Evolutionary conservation across 1,140 invertebrate genomes (phyloP).

Genomic region (Stegodyphus mimosarum): DNA sequence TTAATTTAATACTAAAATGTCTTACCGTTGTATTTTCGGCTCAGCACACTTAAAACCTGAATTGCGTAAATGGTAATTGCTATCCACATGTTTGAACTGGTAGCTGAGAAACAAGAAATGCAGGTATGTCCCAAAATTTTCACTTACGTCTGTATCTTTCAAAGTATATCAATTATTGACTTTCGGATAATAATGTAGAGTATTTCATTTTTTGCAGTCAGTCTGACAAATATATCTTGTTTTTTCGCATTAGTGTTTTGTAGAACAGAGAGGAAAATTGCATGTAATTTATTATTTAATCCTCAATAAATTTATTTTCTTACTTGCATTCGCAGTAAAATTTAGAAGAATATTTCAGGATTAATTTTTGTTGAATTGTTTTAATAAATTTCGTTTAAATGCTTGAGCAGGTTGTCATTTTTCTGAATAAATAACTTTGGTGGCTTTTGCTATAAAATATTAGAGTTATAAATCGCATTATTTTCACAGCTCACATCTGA

Average conservation of each 20-base stretch:
- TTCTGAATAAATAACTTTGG: no score
- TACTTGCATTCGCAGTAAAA: no score
- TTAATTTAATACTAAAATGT: background rate
- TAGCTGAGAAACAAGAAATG: background rate
- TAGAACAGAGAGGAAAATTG: background rate
- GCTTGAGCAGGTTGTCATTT: no score
- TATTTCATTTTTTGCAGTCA: background rate
- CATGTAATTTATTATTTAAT: no score
- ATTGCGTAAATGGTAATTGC: slow-evolving; percentile 2
- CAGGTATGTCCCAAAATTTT: background rate
- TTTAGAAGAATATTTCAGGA: no score
- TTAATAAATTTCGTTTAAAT: no score
- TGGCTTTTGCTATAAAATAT: no score
- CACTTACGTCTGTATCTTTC: background rate
- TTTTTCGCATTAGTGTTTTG: background rate
- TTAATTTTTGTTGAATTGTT: no score
- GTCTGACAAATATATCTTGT: background rate
- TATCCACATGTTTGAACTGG: slow-evolving; percentile 35
- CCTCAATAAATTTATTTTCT: no score
- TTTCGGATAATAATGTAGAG: background rate
- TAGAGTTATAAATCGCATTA: no score
- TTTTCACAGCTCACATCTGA: no score
- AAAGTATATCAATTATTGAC: background rate
- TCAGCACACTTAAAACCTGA: background rate
- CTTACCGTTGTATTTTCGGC: slow-evolving; percentile 44